Evolutionary conservation across 2,888 invertebrate genomes (phyloP).

Genomic region (Hemistola chrysoprasaria): DNA sequence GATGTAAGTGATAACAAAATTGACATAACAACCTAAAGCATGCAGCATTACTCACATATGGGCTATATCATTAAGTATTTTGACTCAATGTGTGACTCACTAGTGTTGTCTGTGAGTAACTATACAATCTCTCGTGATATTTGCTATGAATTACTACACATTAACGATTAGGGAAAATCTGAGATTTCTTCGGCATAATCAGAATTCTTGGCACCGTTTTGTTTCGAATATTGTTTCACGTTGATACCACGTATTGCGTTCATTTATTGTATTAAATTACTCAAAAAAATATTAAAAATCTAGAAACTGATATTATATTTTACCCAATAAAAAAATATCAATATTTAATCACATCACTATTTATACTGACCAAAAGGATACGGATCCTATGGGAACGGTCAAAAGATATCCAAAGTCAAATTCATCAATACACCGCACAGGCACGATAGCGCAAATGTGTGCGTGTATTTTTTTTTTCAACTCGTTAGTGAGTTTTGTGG

Average conservation of each 20-base stretch:
- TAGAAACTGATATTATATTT: too few relatives aligned
- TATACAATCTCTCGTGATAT: conserved; percentile 46
- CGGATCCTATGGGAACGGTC: conserved; percentile 34
- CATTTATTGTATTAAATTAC: conserved; percentile 3
- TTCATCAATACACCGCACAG: conserved; percentile 58
- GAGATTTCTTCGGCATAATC: conserved; percentile 1
- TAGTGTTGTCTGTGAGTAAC: conserved; percentile 64
- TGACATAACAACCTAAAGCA: conserved; percentile 30
- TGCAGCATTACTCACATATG: conserved; percentile 52
- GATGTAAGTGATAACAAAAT: conserved; percentile 13
- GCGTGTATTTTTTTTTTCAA: conserved; percentile 57
- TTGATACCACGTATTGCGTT: conserved; percentile 9
- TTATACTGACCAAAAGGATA: conserved; percentile 9
- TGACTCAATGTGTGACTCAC: conserved; percentile 70
- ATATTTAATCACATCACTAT: conserved; percentile 5
- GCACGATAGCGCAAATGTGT: conserved; percentile 55
- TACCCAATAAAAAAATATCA: background rate
- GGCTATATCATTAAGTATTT: conserved; percentile 60
- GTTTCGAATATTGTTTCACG: conserved; percentile 7
- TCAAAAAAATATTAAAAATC: too few relatives aligned
- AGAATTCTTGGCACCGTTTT: conserved; percentile 14
- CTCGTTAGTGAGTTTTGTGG: conserved; percentile 71
- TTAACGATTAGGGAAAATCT: conserved; percentile 6
- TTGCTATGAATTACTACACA: conserved; percentile 22
- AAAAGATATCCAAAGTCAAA: conserved; percentile 47